Evolutionary conservation across 2,797 vertebrate species (phyloP).

Genomic region (Notoglanidium macrostoma): DNA sequence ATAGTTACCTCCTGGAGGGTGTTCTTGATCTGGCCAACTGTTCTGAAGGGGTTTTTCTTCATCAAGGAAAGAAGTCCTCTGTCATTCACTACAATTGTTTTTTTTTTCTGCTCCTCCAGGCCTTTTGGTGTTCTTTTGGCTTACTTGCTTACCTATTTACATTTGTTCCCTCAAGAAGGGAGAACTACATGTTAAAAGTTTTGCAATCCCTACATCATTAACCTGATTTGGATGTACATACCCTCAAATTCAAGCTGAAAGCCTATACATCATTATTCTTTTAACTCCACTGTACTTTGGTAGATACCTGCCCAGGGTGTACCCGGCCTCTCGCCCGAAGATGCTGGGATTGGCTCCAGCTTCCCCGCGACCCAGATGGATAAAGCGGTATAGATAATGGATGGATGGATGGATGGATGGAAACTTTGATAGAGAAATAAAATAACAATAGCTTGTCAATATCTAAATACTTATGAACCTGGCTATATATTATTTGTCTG

Average conservation of each 20-base stretch:
- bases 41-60: background rate
- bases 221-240: background rate
- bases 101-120: background rate
- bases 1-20: slow-evolving; percentile 5
- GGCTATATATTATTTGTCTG: background rate
- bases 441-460: background rate
- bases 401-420: too few relatives aligned
- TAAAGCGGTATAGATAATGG: too few relatives aligned
- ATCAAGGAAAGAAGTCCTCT: background rate
- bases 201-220: background rate
- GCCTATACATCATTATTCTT: background rate
- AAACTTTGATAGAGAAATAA: background rate
- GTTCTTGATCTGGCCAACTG: slow-evolving; percentile 40
- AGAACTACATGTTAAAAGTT: background rate
- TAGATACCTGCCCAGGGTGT: background rate
- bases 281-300: background rate
- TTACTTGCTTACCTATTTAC: background rate
- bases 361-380: too few relatives aligned
- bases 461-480: background rate
- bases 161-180: background rate
- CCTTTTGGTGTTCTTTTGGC: background rate
- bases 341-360: too few relatives aligned
- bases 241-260: background rate
- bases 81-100: background rate
- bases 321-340: too few relatives aligned